Base-by-base conservation (phyloP, 2,113 vertebrate genomes). In the Peromyscus leucopus region DNA sequence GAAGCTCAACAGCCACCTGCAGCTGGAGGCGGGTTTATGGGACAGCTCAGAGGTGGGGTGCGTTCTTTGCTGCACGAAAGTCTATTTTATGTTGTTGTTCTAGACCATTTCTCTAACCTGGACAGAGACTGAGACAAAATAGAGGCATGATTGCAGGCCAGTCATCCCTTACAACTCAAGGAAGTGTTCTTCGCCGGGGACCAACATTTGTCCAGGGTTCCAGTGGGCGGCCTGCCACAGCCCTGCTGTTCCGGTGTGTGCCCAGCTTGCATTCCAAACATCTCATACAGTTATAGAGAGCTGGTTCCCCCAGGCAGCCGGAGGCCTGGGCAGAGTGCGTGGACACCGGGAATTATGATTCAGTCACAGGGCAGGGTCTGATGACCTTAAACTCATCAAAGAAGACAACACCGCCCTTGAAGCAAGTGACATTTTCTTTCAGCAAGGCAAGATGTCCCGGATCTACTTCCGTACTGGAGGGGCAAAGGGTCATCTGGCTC, bases 11-110 rank as follows among this genome's bases (percentile, higher is more conserved):
- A 8, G 39, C 39, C 55, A 48, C 46, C 5, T 0, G 51, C 8
- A 15, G 36, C 69, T 3, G 0, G 17, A 2, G 48, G 55, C 5
- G 1, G 13, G 17, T 51, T 1, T 22, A 13, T 0, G 15, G 19
- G 57, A 12, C 17, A 51, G 28, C 33, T 17, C 75, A 42, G 26
- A 21, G 1, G 0, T 2, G 19, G n/a, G 61, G 13, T 0, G 0
- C 19, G 16, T 74, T 5, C 39, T 7, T 42, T 21, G 1, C 7
- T 6, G 17, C 72, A 21, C n/a, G 16, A 33, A 57, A 69, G n/a
- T 22, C 39, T 36, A 8, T 1, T 48, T 51, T 16, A 4, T 7
- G 6, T 10, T 4, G 46, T 36, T 1, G 2, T 67, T 90, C 51
- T 48, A 72, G 82, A 71, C 21, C 21, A 2, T 65, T 46, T 76